phyloP scores from a whole-genome alignment of 2,113 vertebrate genomes.

The Calyptommatus sinebrachiatus region DNA sequence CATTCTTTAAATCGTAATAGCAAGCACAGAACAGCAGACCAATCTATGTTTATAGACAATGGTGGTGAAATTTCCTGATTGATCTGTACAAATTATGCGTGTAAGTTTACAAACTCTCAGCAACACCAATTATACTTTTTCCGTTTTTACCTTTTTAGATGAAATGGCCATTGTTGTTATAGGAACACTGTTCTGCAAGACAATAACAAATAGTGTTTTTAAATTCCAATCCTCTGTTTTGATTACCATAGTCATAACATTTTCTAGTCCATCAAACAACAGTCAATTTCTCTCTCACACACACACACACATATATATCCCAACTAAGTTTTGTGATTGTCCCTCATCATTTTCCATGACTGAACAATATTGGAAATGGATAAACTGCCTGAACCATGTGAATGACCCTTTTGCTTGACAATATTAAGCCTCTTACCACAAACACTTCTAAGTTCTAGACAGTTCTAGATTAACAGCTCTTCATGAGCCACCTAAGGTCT shows the following conservation, averaged over 20 bases:
- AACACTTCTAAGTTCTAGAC: conserved; percentile 3
- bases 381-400: conserved; percentile 1
- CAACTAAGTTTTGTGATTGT: conserved; percentile 12
- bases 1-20: no score
- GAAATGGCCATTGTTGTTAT: conserved; percentile 96
- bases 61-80: no score
- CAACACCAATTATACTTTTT: not conserved
- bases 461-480: conserved; percentile 14
- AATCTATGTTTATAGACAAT: no score
- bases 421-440: conserved; percentile 9
- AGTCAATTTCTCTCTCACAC: conserved; percentile 5
- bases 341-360: conserved; percentile 29
- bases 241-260: not conserved
- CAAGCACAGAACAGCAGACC: no score
- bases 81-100: not conserved
- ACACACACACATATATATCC: conserved; percentile 4
- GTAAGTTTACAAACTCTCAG: not conserved
- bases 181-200: conserved; percentile 83
- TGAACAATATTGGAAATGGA: conserved; percentile 40
- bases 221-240: conserved; percentile 5
- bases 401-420: conserved; percentile 15
- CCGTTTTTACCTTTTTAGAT: conserved; percentile 89
- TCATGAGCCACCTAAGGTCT: conserved; percentile 24
- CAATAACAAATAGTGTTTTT: conserved; percentile 35
- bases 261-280: not conserved